Evolutionary conservation across 2,888 invertebrate species (phyloP).

Genomic region (Lydus trimaculatus): DNA sequence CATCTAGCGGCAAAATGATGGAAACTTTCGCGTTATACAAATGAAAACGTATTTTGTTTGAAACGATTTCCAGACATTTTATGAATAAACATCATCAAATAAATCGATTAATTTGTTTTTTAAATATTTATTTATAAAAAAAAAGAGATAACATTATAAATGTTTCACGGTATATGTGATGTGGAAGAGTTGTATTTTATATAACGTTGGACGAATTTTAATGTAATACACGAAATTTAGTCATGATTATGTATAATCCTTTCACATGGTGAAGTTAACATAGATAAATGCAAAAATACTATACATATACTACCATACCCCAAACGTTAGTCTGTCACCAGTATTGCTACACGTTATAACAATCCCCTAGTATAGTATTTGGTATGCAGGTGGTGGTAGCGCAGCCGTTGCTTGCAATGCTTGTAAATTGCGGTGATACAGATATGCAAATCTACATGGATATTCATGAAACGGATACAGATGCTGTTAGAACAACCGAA

Average conservation of each 20-base stretch:
- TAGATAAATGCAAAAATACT: conserved; percentile 22
- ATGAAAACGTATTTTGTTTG: conserved; percentile 15
- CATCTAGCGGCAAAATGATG: conserved; percentile 18
- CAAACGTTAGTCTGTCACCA: conserved; percentile 18
- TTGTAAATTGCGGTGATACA: conserved; percentile 51
- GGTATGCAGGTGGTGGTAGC: conserved; percentile 44
- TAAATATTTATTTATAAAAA: neutral
- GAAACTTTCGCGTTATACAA: conserved; percentile 28
- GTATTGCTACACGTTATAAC: neutral
- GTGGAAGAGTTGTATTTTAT: neutral
- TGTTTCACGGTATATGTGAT: neutral
- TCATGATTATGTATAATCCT: conserved; percentile 7
- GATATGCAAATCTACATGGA: conserved; percentile 51
- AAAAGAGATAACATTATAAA: neutral
- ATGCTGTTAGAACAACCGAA: conserved; percentile 20
- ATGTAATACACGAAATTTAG: neutral
- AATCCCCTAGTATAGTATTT: conserved; percentile 22
- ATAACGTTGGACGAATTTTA: neutral
- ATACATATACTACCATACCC: neutral
- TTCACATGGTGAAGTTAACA: conserved; percentile 14
- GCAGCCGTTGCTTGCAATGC: conserved; percentile 44
- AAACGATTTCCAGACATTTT: conserved; percentile 32
- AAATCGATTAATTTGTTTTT: neutral
- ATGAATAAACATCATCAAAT: conserved; percentile 34
- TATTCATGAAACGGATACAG: conserved; percentile 45